Base-by-base conservation (phyloP, 2,113 vertebrate species). In the Pseudorasbora parva region DNA sequence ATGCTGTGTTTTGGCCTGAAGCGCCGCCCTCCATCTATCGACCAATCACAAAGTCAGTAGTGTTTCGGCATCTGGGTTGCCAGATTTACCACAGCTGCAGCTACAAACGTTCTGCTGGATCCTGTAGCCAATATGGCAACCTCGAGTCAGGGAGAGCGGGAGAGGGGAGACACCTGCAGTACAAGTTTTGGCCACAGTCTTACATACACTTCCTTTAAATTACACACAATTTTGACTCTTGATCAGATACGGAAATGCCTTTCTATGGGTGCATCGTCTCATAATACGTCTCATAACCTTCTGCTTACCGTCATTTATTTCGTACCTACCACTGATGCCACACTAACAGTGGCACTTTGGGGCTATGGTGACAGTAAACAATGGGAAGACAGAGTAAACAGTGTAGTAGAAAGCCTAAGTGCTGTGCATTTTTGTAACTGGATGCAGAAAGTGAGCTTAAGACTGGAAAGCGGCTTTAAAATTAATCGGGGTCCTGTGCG, bases 381-480 rank as follows among this genome's bases (percentile, higher is more conserved):
- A 71, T 7, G 14, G 57, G 19, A 62, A 59, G 59, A 69, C 14
- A 74, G 47, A 60, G 71, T 72, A 68, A 73, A 62, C 33, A 59
- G 23, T 56, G 21, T 45, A 72, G 75, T 59, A 59, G 33, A 59
- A 41, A 25, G 75, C 33, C 74, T 12, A 49, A 73, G 41, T 51
- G 77, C 12, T 37, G 27, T 78, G 30, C 10, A 12, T 62, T 69
- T 62, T 78, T 85, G 87, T 88, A 81, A 87, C 89, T 84, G 84
- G 89, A 87, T 71, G 88, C 88, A 89, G 86, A 90, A 89, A 91
- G 88, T 87, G 85, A 92, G 90, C 86, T 92, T 92, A 93, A 87
- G 81, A 89, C 76, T 90, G 86, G 74, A 92, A 92, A 93, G 89
- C 90, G 23, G 91, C 89, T 94, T 94, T 92, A 91, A 90, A 92